Conservation (phyloP, 2,113 vertebrate species). For the Rhegmatorhina hoffmannsi region DNA sequence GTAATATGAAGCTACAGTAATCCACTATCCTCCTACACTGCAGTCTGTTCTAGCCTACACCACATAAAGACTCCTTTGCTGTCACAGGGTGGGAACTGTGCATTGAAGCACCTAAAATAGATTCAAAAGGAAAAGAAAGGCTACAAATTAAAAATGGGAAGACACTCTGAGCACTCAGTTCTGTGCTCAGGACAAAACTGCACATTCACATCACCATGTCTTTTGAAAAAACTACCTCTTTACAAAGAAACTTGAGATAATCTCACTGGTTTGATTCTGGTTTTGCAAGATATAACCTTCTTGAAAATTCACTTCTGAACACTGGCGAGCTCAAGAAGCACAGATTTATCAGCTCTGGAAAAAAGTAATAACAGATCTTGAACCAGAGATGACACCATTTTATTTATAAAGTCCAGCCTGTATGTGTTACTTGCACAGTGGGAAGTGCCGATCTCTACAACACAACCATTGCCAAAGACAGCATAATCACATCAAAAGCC, state of each 20-base stretch:
- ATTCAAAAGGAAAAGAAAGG: not conserved
- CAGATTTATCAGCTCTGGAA: not conserved
- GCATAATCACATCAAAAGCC: not conserved
- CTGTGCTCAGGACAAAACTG: not conserved
- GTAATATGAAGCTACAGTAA: slow-evolving; percentile 22
- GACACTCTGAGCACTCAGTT: not conserved
- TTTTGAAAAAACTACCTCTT: not conserved
- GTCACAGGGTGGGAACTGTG: slow-evolving; percentile 1
- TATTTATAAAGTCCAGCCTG: not conserved
- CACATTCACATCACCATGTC: not conserved
- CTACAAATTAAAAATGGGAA: not conserved
- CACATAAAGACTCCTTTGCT: slow-evolving; percentile 31
- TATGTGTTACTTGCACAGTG: not conserved
- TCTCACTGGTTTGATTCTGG: not conserved
- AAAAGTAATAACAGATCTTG: not conserved
- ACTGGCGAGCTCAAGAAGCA: not conserved
- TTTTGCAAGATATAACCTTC: not conserved
- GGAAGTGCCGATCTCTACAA: not conserved
- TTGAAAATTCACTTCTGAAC: not conserved
- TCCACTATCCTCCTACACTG: slow-evolving; percentile 46
- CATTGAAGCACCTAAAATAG: slow-evolving; percentile 42
- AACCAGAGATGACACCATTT: not conserved
- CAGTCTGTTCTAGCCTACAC: slow-evolving; percentile 53
- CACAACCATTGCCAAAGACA: not conserved
- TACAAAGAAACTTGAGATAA: not conserved